A percentile compares a stretch with the other conserved stretches of the same genome.
phyloP scores from a whole-genome alignment of 2,113 vertebrate species.

The Cygnus buccinator region DNA sequence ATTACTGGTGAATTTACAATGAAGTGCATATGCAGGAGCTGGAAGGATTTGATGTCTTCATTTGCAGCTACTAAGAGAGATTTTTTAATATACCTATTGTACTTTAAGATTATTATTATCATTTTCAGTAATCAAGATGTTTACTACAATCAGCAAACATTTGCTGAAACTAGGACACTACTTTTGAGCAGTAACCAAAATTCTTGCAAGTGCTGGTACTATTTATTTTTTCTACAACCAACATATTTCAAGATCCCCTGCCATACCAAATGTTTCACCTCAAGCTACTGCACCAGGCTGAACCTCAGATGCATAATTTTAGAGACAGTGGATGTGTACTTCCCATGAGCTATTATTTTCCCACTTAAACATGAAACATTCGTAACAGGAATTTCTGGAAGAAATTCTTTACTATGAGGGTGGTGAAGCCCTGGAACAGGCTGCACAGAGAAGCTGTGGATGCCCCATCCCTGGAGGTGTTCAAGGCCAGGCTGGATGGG shows the following conservation, averaged over 20 bases:
- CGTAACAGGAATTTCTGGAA: neutral
- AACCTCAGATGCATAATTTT: neutral
- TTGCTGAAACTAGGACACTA: neutral
- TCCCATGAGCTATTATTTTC: neutral
- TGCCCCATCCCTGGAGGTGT: no score
- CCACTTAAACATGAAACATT: neutral
- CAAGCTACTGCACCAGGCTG: neutral
- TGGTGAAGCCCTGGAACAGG: no score
- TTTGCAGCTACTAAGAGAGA: neutral
- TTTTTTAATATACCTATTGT: constrained; percentile 52
- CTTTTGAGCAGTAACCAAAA: neutral
- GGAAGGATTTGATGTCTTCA: neutral
- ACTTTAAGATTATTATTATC: constrained; percentile 14
- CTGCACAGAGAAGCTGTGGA: no score
- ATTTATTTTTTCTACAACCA: neutral
- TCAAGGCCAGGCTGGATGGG: no score
- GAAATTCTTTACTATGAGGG: no score
- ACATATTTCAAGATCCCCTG: neutral
- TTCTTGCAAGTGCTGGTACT: neutral
- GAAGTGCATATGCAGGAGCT: neutral
- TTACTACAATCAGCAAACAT: neutral
- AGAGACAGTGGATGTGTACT: neutral
- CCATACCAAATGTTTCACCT: neutral
- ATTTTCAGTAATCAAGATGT: neutral
- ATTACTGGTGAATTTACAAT: constrained; percentile 37